Evolutionary conservation across 2,113 vertebrate genomes (phyloP), one percentile per base, ranked within the genome.

Genomic region (Ciconia stormi): DNA sequence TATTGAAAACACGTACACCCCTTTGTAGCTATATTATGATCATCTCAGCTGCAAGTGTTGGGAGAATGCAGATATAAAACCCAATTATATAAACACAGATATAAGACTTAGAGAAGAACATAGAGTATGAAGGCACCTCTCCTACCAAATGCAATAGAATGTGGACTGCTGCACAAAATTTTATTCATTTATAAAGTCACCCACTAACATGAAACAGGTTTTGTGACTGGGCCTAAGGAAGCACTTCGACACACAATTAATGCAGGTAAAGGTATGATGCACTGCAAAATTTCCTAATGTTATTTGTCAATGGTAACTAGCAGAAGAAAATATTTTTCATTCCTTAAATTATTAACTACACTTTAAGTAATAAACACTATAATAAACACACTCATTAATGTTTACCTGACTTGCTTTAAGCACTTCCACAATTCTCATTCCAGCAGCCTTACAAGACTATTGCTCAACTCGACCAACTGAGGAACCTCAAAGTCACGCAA

Each of bases 401-500:
- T 55, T 69, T 59, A 53, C 11, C 3, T 42, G 47, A 67, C 19
- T 76, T 59, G 29, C 7, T 58, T 52, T 58, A 85, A 77, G 19
- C 1, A 0, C 8, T 94, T 88, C 40, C 44, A 50, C 34, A 59
- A 11, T 56, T 87, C 10, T 74, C 10, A n/a, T 62, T 90, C 55
- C 46, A 77, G 13, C 18, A 81, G 53, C 5, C 34, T 73, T 66
- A 56, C 32, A 81, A 61, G 23, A 40, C 10, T 27, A 16, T 27
- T 53, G 16, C 10, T 87, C 20, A 82, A 61, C 9, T 50, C 3
- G 19, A 44, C 42, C 7, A 49, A 26, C 4, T 0, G 0, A 71
- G 52, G 34, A 87, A 53, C 13, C 6, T 63, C 26, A n/a, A 73
- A 61, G 11, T 71, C 23, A 53, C 22, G n/a, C 5, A 29, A 62